phyloP scores from a whole-genome alignment of 2,888 invertebrate genomes.

The Heliconius cydno region DNA sequence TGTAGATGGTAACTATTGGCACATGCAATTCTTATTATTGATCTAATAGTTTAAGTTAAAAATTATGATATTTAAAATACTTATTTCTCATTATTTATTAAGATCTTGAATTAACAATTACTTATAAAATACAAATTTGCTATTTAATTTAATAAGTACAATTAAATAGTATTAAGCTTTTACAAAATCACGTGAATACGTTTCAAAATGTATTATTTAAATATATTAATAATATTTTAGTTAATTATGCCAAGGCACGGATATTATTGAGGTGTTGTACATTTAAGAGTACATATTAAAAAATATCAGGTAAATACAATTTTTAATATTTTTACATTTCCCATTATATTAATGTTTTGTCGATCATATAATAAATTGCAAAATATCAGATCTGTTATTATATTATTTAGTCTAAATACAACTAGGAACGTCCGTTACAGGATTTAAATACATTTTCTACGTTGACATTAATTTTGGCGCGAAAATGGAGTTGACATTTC shows the following conservation, averaged over 20 bases:
- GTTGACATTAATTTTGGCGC: conserved; percentile 31
- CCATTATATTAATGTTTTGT: neutral
- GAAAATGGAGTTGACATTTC: neutral
- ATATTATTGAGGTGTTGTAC: neutral
- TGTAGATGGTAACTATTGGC: conserved; percentile 4
- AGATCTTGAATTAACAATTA: neutral
- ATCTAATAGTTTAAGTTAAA: neutral
- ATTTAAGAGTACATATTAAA: neutral
- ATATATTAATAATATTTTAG: neutral
- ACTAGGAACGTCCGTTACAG: conserved; percentile 41
- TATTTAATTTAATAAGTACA: too few relatives aligned
- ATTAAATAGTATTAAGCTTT: neutral
- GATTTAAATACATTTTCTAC: conserved; percentile 26
- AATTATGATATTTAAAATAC: neutral
- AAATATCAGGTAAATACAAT: too few relatives aligned
- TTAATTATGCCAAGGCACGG: conserved; percentile 13
- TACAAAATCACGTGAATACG: neutral
- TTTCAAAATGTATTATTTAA: neutral
- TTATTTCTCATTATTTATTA: neutral
- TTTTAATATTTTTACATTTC: neutral
- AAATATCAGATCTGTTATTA: conserved; percentile 39
- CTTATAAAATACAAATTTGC: neutral
- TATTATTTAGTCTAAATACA: conserved; percentile 34
- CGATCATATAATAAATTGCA: neutral
- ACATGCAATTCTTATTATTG: neutral